A percentile compares a stretch with the other conserved stretches of the same genome.
phyloP scores from a whole-genome alignment of 2,888 invertebrate genomes.

The Dromius quadrimaculatus region DNA sequence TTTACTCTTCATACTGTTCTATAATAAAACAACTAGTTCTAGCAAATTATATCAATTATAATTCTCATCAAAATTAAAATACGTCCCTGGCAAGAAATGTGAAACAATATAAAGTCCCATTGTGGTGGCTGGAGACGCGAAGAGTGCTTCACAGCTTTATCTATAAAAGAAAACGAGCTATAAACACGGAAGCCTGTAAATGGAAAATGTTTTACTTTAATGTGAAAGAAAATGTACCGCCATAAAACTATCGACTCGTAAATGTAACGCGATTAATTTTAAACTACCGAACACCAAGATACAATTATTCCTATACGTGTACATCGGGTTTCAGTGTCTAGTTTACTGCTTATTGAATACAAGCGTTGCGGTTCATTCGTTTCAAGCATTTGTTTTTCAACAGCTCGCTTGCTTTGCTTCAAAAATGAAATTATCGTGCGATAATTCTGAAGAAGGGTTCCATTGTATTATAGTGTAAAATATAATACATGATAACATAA shows the following conservation, averaged over 20 bases:
- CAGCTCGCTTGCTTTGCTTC: no score
- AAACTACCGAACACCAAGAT: conserved; percentile 26
- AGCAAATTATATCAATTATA: no score
- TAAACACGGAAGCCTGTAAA: conserved; percentile 60
- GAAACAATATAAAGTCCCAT: conserved; percentile 46
- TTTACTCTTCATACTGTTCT: no score
- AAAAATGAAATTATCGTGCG: no score
- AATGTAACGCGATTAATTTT: conserved; percentile 47
- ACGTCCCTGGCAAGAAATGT: conserved; percentile 30
- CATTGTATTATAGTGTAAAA: no score
- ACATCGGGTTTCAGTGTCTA: neutral
- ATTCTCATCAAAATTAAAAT: no score
- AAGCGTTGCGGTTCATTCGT: neutral
- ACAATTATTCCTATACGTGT: conserved; percentile 10
- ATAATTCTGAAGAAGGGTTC: no score
- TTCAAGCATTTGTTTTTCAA: neutral
- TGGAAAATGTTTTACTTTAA: conserved; percentile 60
- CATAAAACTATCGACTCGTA: conserved; percentile 50
- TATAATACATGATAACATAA: no score
- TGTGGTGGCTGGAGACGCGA: conserved; percentile 13
- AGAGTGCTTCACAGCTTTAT: conserved; percentile 59
- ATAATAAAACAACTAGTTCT: no score
- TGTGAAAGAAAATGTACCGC: conserved; percentile 56
- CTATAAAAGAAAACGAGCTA: conserved; percentile 60
- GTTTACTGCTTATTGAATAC: neutral